phyloP scores from a whole-genome alignment of 1,140 invertebrate species.

The Vanessa atalanta region DNA sequence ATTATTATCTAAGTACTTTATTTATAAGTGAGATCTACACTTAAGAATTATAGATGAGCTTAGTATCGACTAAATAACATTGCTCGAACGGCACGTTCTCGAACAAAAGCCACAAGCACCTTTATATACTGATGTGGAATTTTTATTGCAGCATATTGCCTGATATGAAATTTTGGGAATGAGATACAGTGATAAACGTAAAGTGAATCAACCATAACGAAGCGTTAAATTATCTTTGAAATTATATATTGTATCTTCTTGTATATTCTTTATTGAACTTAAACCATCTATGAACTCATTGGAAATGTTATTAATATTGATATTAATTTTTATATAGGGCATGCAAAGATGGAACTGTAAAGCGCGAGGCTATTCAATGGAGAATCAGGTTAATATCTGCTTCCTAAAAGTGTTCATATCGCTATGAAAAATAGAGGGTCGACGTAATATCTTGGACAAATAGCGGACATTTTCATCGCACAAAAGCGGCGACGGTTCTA shows the following conservation, averaged over 20 bases:
- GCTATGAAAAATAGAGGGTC: constrained; percentile 28
- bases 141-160: not conserved
- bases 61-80: no score
- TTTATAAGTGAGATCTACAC: no score
- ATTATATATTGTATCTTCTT: no score
- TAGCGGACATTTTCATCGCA: constrained; percentile 24
- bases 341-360: not conserved
- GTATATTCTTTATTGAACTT: no score
- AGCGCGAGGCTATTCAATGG: not conserved
- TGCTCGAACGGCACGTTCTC: no score
- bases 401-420: constrained; percentile 29
- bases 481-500: constrained; percentile 8
- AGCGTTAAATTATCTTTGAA: not conserved
- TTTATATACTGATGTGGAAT: not conserved
- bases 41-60: no score
- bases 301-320: not conserved
- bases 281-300: no score
- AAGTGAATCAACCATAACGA: not conserved
- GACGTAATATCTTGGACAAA: constrained; percentile 24
- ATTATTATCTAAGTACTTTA: no score
- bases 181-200: not conserved
- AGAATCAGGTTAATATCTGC: constrained; percentile 3
- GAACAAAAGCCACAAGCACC: not conserved
- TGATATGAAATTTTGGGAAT: not conserved
- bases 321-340: not conserved